Percentiles rank a stretch among this genome's conserved stretches.
These are phyloP conservation scores for Pyrrhia umbra DNA, from an alignment of 2,888 invertebrate species.

Conservation along the genomic window DNA sequence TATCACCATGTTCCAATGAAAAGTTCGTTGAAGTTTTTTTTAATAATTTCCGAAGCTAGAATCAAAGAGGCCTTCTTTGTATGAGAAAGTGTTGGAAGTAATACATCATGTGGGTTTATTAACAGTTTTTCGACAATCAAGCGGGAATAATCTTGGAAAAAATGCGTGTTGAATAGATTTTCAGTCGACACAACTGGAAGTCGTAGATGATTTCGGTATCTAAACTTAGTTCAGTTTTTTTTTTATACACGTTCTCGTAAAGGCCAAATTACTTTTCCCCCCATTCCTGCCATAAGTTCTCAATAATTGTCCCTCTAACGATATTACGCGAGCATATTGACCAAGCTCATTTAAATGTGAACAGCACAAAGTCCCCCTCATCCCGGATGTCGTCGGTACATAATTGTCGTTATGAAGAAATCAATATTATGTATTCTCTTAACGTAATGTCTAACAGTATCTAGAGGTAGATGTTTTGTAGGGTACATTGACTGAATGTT, in stretches of 20 bases:
- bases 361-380: conserved; percentile 58
- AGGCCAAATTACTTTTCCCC: not conserved
- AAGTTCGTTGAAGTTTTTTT: no score
- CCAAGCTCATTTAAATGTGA: conserved; percentile 54
- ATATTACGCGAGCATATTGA: conserved; percentile 16
- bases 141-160: not conserved
- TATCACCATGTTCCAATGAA: no score
- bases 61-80: no score
- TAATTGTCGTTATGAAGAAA: conserved; percentile 59
- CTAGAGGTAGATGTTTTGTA: conserved; percentile 5
- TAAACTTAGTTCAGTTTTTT: not conserved
- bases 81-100: no score
- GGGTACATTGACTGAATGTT: not conserved
- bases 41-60: no score
- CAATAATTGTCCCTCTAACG: conserved; percentile 24
- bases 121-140: not conserved
- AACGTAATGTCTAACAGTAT: conserved; percentile 31
- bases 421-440: conserved; percentile 48
- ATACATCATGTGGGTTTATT: not conserved
- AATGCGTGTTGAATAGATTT: not conserved
- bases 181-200: not conserved
- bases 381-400: conserved; percentile 67
- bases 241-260: not conserved
- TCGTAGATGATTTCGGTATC: not conserved
- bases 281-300: conserved; percentile 1